A percentile compares a stretch with the other conserved stretches of the same genome.
Conservation (phyloP, 2,888 invertebrate species). For the Leucoma salicis region DNA sequence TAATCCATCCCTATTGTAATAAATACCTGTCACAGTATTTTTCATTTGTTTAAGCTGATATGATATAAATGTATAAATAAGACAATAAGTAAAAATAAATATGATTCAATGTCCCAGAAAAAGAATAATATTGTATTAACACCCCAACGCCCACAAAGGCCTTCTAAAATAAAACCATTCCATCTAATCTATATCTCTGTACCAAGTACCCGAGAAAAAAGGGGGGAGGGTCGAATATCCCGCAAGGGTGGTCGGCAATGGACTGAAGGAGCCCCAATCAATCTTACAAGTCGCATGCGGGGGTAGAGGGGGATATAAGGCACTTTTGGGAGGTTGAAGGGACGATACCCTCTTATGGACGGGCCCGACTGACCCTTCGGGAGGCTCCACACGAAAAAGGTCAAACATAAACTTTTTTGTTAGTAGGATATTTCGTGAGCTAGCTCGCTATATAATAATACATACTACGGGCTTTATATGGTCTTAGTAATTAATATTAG, state of each 20-base stretch:
- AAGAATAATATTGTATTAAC: conserved; percentile 8
- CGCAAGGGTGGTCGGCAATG: conserved; percentile 75
- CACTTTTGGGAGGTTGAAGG: conserved; percentile 67
- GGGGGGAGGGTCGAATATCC: conserved; percentile 76
- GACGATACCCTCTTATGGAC: conserved; percentile 78
- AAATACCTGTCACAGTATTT: no score
- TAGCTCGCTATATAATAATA: conserved; percentile 34
- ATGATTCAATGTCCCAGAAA: conserved; percentile 9
- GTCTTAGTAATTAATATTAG: not conserved
- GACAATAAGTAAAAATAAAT: not conserved
- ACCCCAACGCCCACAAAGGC: conserved; percentile 19
- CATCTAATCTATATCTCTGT: conserved; percentile 54
- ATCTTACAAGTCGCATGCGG: conserved; percentile 79
- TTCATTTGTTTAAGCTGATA: no score
- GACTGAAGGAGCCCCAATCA: conserved; percentile 83
- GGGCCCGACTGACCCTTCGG: conserved; percentile 72
- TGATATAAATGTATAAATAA: no score
- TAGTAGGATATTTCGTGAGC: conserved; percentile 46
- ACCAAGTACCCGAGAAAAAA: conserved; percentile 70
- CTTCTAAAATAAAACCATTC: conserved; percentile 44
- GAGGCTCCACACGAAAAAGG: conserved; percentile 59
- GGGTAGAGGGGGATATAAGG: conserved; percentile 37
- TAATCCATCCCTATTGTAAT: no score
- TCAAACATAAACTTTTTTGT: conserved; percentile 69
- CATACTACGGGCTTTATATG: conserved; percentile 28